These are phyloP conservation scores for Rhagonycha fulva DNA, from an alignment of 2,888 invertebrate genomes.

Conservation along the genomic window DNA sequence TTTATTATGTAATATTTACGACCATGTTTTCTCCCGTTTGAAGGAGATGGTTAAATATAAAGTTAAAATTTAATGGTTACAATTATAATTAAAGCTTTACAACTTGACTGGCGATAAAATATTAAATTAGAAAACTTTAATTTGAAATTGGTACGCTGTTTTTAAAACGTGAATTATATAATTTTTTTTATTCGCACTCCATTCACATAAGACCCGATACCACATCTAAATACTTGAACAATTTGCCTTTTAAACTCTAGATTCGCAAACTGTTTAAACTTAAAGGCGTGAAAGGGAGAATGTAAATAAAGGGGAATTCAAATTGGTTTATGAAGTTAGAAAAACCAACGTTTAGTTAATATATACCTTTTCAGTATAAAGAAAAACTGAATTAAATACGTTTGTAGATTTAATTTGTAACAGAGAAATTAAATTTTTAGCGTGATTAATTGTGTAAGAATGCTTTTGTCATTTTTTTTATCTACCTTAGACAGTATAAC, in stretches of 20 bases:
- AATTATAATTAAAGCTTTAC: constrained; percentile 14
- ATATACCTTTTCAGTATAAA: constrained; percentile 17
- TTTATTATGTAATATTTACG: constrained; percentile 21
- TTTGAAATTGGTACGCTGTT: not conserved
- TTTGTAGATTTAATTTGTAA: constrained; percentile 25
- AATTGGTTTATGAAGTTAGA: constrained; percentile 29
- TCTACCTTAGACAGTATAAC: not conserved
- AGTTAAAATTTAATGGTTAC: constrained; percentile 11
- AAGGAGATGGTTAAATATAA: not conserved
- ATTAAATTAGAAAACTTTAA: not conserved
- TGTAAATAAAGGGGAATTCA: constrained; percentile 27
- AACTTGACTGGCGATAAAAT: not conserved
- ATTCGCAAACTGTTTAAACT: constrained; percentile 9
- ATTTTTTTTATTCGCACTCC: not conserved
- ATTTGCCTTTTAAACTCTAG: constrained; percentile 10
- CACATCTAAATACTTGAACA: constrained; percentile 12
- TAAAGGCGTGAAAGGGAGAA: constrained; percentile 23
- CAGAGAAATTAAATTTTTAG: constrained; percentile 12
- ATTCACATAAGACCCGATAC: constrained; percentile 1
- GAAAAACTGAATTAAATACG: constrained; percentile 17
- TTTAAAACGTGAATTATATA: not conserved
- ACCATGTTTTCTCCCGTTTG: constrained; percentile 9
- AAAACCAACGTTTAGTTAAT: constrained; percentile 24
- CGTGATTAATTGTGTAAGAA: not conserved
- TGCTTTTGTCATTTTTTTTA: not conserved